Base-by-base conservation (phyloP, 1,140 invertebrate genomes). In the Rhopalosiphum maidis region DNA sequence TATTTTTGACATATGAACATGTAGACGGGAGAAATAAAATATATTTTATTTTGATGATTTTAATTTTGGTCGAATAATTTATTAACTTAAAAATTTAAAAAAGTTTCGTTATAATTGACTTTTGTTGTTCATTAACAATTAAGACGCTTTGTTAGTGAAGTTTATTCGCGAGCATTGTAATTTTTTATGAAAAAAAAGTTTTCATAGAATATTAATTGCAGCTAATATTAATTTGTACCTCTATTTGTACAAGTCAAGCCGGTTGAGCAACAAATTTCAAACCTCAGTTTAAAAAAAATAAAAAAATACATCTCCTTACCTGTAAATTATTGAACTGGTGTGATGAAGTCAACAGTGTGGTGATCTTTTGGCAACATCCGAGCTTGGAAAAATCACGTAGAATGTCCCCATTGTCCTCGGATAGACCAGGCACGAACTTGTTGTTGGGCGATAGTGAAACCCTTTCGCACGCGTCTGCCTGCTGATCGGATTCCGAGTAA, bases 311-410 rank as follows among this genome's bases (percentile, higher is more conserved):
- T n/a, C 30, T 41, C 1, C 95, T 95, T 95, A 97, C 96, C 96
- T 97, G 96, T 92, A 97, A 95, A 95, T 97, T 97, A 95, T 96
- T 96, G 95, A 97, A 97, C 94, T 96, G 96, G 95, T 97, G 97
- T 55, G 96, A 97, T 8, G 95, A 94, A 94, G 96, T 96, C 9
- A 96, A 95, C 48, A 93, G 48, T 4, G 91, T 93, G 23, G 91
- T 93, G 82, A 93, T 41, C 30, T 93, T 93, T 22, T 86, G 91
- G 48, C 91, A 93, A 83, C 91, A 93, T 25, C 82, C 82, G 77
- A 93, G 91, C 48, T 93, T 86, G 77, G 82, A 86, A 85, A 93
- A 93, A 43, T 93, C 82, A 6, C 91, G 91, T 1, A 93, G 37
- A 25, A 93, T 55, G 23, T 93, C 91, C 18, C 82, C 91, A 93